Evolutionary conservation across 1,140 invertebrate species (phyloP).

Genomic region (Bombus cullumanus): DNA sequence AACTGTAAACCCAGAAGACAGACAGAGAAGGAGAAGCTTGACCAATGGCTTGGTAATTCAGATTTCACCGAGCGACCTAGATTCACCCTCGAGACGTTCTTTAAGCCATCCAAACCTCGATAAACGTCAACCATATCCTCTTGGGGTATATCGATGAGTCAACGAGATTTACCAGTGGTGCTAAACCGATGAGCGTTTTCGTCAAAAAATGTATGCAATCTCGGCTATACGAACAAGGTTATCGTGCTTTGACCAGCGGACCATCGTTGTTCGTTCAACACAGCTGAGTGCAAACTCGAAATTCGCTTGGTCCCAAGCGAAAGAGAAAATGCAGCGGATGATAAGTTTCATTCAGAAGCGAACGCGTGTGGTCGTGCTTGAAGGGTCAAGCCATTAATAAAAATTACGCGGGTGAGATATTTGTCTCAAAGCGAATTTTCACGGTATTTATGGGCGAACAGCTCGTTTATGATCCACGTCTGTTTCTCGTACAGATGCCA

Average conservation of each 20-base stretch:
- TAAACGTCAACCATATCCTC: constrained; percentile 6
- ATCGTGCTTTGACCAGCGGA: not conserved
- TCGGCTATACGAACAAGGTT: not conserved
- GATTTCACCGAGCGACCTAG: constrained; percentile 17
- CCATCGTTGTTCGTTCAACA: not conserved
- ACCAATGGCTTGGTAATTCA: constrained; percentile 25
- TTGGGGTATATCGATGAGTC: not conserved
- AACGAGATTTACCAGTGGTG: not conserved
- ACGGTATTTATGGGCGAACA: not conserved
- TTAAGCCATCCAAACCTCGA: constrained; percentile 45
- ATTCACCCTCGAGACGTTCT: constrained; percentile 18
- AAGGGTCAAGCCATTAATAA: constrained; percentile 7
- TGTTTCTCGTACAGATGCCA: not conserved
- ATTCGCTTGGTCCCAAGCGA: not conserved
- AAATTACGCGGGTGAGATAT: constrained; percentile 36
- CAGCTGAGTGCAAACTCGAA: not conserved
- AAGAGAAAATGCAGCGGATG: constrained; percentile 10
- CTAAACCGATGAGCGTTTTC: not conserved
- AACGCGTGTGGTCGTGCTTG: not conserved
- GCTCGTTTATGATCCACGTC: not conserved
- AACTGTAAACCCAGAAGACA: not conserved
- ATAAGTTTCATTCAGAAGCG: not conserved
- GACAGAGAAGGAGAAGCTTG: not conserved
- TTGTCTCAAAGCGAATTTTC: constrained; percentile 18
- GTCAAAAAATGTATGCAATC: not conserved